These are phyloP conservation scores for Mohoua ochrocephala DNA, from an alignment of 2,113 vertebrate species.

Conservation along the genomic window DNA sequence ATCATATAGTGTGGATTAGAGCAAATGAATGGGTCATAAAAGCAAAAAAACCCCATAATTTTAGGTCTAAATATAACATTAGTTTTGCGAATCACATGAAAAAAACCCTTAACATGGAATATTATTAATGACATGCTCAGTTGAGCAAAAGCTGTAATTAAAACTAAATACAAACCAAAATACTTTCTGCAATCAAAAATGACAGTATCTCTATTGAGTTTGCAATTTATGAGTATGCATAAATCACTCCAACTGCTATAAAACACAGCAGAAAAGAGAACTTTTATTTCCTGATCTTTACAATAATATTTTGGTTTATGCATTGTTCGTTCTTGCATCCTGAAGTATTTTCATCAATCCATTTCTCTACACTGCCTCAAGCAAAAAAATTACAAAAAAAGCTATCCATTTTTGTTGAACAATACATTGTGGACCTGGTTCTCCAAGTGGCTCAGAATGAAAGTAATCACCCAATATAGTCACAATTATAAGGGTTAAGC, in stretches of 20 bases:
- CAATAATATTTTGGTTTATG: not conserved
- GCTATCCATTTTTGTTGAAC: not conserved
- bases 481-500: not conserved
- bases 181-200: constrained; percentile 52
- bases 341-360: not conserved
- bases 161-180: constrained; percentile 65
- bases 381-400: not conserved
- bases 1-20: not conserved
- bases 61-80: constrained; percentile 14
- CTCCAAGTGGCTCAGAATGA: not conserved
- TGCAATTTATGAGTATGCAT: constrained; percentile 17
- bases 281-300: not conserved
- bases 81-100: constrained; percentile 36
- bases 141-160: constrained; percentile 69
- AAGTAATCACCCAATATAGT: not conserved
- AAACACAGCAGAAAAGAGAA: constrained; percentile 20
- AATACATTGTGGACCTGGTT: not conserved
- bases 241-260: constrained; percentile 10
- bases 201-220: not conserved
- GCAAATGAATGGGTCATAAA: not conserved
- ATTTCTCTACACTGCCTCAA: not conserved
- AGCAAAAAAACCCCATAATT: not conserved
- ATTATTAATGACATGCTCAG: constrained; percentile 58
- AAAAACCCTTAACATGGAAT: constrained; percentile 24
- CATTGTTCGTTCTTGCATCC: not conserved